These are phyloP conservation scores for Cerastis leucographa DNA, from an alignment of 2,888 invertebrate species.

Conservation along the genomic window DNA sequence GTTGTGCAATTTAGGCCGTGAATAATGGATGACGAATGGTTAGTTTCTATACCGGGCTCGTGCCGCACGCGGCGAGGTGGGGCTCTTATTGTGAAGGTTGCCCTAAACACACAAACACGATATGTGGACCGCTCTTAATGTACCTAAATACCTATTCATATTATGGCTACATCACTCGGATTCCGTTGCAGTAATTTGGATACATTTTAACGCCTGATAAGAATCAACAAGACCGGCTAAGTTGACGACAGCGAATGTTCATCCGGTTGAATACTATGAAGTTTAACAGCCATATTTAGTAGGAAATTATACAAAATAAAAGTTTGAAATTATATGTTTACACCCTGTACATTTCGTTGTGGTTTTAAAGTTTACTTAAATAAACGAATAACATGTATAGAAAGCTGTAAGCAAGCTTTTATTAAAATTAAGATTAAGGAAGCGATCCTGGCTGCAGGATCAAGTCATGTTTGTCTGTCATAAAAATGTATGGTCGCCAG, in stretches of 20 bases:
- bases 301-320: slow-evolving; percentile 30
- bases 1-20: slow-evolving; percentile 91
- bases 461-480: no score
- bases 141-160: slow-evolving; percentile 61
- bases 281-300: slow-evolving; percentile 18
- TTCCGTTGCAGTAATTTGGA: slow-evolving; percentile 50
- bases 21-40: slow-evolving; percentile 90
- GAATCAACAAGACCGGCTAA: slow-evolving; percentile 31
- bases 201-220: slow-evolving; percentile 49
- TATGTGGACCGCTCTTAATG: slow-evolving; percentile 60
- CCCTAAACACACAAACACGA: slow-evolving; percentile 74
- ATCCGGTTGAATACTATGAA: slow-evolving; percentile 23
- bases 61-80: slow-evolving; percentile 81
- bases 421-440: no score
- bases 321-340: slow-evolving; percentile 16
- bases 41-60: slow-evolving; percentile 85
- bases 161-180: slow-evolving; percentile 44
- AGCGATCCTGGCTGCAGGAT: no score
- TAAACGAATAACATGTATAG: background rate
- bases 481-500: no score
- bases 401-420: no score
- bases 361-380: slow-evolving; percentile 1
- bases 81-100: slow-evolving; percentile 80
- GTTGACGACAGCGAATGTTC: slow-evolving; percentile 29
- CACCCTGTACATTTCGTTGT: background rate